phyloP scores from a whole-genome alignment of 2,888 invertebrate genomes.

The Yponomeuta cagnagella region DNA sequence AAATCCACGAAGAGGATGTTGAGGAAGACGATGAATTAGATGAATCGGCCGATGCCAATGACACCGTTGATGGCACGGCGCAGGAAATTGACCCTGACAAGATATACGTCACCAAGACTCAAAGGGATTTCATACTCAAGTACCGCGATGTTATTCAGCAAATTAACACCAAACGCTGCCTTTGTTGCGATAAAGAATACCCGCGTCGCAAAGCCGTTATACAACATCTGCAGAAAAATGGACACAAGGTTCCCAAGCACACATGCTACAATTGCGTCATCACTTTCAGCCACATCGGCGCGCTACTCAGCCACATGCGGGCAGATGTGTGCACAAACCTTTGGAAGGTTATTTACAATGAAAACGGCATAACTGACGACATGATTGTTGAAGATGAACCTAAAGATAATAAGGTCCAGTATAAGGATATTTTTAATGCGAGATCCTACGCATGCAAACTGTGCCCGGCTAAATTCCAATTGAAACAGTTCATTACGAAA shows the following conservation, averaged over 20 bases:
- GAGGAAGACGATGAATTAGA: conserved; percentile 27
- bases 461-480: conserved; percentile 68
- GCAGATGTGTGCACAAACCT: conserved; percentile 66
- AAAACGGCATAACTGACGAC: conserved; percentile 67
- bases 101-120: conserved; percentile 59
- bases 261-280: conserved; percentile 79
- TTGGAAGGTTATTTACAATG: conserved; percentile 70
- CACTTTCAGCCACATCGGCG: conserved; percentile 72
- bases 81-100: conserved; percentile 51
- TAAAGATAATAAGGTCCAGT: conserved; percentile 53
- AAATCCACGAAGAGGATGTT: conserved; percentile 52
- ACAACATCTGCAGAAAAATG: conserved; percentile 72
- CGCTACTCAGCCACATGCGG: conserved; percentile 69
- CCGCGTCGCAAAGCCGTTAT: conserved; percentile 71
- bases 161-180: conserved; percentile 66
- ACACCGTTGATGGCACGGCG: conserved; percentile 40
- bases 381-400: conserved; percentile 61
- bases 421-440: conserved; percentile 70
- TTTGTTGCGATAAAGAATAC: conserved; percentile 65
- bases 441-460: conserved; percentile 69
- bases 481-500: conserved; percentile 72
- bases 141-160: conserved; percentile 66
- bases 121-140: conserved; percentile 62
- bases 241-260: conserved; percentile 75
- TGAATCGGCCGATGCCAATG: conserved; percentile 35